phyloP scores from a whole-genome alignment of 1,140 invertebrate genomes.

The Bombus huntii region DNA sequence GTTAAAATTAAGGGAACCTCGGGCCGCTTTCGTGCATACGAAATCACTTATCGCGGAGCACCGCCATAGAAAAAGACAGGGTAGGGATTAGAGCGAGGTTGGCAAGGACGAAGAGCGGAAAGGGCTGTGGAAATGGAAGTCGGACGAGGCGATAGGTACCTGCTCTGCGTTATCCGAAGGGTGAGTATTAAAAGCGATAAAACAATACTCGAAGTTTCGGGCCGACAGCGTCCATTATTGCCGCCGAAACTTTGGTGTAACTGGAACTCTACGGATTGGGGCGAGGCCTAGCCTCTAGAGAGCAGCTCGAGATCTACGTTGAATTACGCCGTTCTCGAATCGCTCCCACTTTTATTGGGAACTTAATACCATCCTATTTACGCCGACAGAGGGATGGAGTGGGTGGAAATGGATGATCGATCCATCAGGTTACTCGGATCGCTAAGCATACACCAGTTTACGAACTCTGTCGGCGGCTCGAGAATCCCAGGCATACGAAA shows the following conservation, averaged over 20 bases:
- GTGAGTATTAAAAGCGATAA: slow-evolving; percentile 61
- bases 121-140: neutral
- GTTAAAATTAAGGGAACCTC: slow-evolving; percentile 53
- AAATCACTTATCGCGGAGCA: slow-evolving; percentile 63
- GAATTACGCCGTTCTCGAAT: slow-evolving; percentile 54
- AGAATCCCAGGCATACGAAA: slow-evolving; percentile 20
- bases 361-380: slow-evolving; percentile 62
- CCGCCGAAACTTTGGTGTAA: slow-evolving; percentile 64
- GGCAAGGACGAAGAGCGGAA: too few species aligned
- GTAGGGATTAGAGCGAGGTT: neutral
- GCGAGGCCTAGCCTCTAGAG: neutral
- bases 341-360: slow-evolving; percentile 64
- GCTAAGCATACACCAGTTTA: slow-evolving; percentile 54
- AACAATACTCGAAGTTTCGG: slow-evolving; percentile 68
- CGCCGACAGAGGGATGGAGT: slow-evolving; percentile 22
- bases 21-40: slow-evolving; percentile 52
- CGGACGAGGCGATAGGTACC: slow-evolving; percentile 8
- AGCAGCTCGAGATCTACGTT: slow-evolving; percentile 30
- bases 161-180: slow-evolving; percentile 21
- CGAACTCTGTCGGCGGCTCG: slow-evolving; percentile 44
- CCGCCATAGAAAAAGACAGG: slow-evolving; percentile 32
- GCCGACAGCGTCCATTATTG: slow-evolving; percentile 64
- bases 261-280: slow-evolving; percentile 35
- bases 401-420: slow-evolving; percentile 55
- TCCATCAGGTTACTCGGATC: slow-evolving; percentile 56